A percentile compares a stretch with the other conserved stretches of the same genome.
Conservation (phyloP, 2,888 invertebrate genomes). For the Coecobrya sp. region DNA sequence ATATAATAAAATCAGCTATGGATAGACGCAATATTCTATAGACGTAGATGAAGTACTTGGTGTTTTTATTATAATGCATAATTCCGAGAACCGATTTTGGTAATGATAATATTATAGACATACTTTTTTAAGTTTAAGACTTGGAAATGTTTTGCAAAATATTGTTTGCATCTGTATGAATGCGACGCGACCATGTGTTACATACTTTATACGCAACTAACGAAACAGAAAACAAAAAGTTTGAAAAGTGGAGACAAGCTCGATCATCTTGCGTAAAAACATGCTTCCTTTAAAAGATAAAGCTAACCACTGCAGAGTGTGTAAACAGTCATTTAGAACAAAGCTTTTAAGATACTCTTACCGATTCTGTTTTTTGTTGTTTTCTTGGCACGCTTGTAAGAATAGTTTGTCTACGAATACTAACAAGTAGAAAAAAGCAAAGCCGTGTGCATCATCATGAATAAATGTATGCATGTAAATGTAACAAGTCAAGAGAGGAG, state of each 20-base stretch:
- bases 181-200: neutral
- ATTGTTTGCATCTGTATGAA: neutral
- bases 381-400: neutral
- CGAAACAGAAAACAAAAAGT: neutral
- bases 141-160: slow-evolving; percentile 6
- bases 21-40: too few species aligned
- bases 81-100: neutral
- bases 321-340: slow-evolving; percentile 48
- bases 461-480: slow-evolving; percentile 21
- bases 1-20: neutral
- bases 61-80: too few species aligned
- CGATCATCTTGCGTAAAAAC: slow-evolving; percentile 37
- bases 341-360: neutral
- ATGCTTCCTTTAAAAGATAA: slow-evolving; percentile 33
- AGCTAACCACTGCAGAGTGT: neutral
- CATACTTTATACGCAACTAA: slow-evolving; percentile 27
- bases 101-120: neutral
- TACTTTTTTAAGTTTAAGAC: too few species aligned
- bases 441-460: slow-evolving; percentile 24
- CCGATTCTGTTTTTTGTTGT: neutral
- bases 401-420: neutral
- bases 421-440: neutral
- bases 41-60: too few species aligned
- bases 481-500: slow-evolving; percentile 13
- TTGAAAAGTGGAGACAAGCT: neutral